Percentiles rank a stretch among this genome's conserved stretches.
phyloP scores from a whole-genome alignment of 1,140 invertebrate genomes.

The Zaprionus gabonicus region DNA sequence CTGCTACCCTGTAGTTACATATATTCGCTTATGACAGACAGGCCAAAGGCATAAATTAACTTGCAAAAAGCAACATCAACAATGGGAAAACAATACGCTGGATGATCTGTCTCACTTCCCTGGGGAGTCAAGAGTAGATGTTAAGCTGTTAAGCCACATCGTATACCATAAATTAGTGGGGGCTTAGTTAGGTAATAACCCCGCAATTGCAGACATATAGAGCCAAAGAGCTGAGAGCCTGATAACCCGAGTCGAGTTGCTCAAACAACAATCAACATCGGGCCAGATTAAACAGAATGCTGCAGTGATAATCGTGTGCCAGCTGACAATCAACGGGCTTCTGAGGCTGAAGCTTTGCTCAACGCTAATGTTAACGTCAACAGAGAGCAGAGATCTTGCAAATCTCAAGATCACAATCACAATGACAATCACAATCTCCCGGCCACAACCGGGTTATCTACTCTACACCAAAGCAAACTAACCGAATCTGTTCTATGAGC shows the following conservation, averaged over 20 bases:
- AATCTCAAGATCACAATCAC: constrained; percentile 43
- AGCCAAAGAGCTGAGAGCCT: constrained; percentile 10
- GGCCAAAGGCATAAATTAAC: constrained; percentile 2
- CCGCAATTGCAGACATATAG: constrained; percentile 7
- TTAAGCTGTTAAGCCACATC: constrained; percentile 17
- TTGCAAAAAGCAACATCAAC: neutral
- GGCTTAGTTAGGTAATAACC: constrained; percentile 2
- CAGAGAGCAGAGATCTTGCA: constrained; percentile 37
- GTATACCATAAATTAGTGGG: constrained; percentile 22
- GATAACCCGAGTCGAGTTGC: constrained; percentile 32
- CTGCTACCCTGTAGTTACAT: neutral
- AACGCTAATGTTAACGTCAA: neutral
- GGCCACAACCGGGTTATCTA: constrained; percentile 25
- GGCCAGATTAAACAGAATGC: constrained; percentile 40
- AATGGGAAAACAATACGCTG: neutral
- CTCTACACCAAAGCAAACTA: constrained; percentile 21
- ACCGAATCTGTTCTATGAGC: constrained; percentile 46
- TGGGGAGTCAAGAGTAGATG: constrained; percentile 14
- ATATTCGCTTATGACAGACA: constrained; percentile 4
- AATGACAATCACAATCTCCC: constrained; percentile 17
- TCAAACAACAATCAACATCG: constrained; percentile 33
- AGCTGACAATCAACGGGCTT: constrained; percentile 35
- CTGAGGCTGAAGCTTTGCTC: neutral
- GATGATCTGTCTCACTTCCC: constrained; percentile 1
- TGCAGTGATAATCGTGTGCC: constrained; percentile 54